Evolutionary conservation across 1,140 invertebrate species (phyloP).

Genomic region (Maniola jurtina): DNA sequence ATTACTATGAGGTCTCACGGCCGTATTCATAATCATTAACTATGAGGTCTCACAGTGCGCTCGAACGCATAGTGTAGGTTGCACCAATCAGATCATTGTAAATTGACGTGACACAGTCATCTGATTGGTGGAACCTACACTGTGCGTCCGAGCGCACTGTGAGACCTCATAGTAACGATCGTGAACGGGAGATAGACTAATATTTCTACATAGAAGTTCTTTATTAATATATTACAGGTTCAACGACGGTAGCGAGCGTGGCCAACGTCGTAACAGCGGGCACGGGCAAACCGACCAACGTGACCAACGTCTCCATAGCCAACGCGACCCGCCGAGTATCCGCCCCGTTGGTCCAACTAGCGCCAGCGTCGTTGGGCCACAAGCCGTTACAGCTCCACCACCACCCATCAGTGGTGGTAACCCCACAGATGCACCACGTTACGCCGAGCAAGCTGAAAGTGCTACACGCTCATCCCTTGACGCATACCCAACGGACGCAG

Average conservation of each 20-base stretch:
- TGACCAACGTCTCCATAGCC: slow-evolving; percentile 31
- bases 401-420: slow-evolving; percentile 43
- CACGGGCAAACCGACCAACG: slow-evolving; percentile 13
- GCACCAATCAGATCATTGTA: too few relatives aligned
- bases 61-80: too few relatives aligned
- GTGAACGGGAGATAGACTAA: too few relatives aligned
- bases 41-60: too few relatives aligned
- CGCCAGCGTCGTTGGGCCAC: slow-evolving; percentile 41
- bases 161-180: too few relatives aligned
- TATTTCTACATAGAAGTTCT: not conserved
- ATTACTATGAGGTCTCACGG: too few relatives aligned
- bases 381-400: slow-evolving; percentile 45
- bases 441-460: slow-evolving; percentile 61
- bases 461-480: slow-evolving; percentile 61
- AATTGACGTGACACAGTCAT: too few relatives aligned
- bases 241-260: slow-evolving; percentile 30
- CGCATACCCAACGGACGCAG: slow-evolving; percentile 54
- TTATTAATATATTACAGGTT: slow-evolving; percentile 24
- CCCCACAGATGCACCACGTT: slow-evolving; percentile 53
- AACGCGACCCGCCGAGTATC: slow-evolving; percentile 32
- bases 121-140: too few relatives aligned
- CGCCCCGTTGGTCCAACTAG: slow-evolving; percentile 50
- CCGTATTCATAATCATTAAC: too few relatives aligned
- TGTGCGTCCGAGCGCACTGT: too few relatives aligned
- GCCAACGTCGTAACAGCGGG: slow-evolving; percentile 29